These are phyloP conservation scores for Leptinotarsa defecta DNA, from an alignment of 1,140 invertebrate genomes.

Conservation along the genomic window DNA sequence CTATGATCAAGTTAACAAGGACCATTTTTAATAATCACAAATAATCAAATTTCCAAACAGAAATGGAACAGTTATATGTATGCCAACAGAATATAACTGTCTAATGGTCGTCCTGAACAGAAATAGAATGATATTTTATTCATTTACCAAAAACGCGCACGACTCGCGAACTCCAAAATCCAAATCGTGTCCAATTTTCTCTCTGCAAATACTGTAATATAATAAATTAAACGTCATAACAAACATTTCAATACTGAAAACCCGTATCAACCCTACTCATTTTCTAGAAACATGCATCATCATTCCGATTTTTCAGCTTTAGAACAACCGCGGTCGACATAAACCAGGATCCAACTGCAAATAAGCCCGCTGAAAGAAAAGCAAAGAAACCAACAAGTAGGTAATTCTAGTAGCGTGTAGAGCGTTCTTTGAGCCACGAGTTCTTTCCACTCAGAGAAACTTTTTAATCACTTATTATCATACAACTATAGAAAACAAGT, in stretches of 20 bases:
- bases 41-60: too few species aligned
- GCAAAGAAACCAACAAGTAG: constrained; percentile 5
- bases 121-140: too few species aligned
- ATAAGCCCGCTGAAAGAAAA: not conserved
- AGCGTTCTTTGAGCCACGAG: not conserved
- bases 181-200: not conserved
- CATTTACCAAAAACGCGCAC: too few species aligned
- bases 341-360: not conserved
- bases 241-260: not conserved
- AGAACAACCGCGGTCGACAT: not conserved
- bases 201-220: not conserved
- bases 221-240: not conserved
- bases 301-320: not conserved
- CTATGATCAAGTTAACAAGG: too few species aligned
- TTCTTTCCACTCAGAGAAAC: not conserved
- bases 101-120: too few species aligned
- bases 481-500: not conserved
- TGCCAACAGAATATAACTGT: too few species aligned
- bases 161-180: too few species aligned
- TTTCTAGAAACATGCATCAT: not conserved
- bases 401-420: not conserved
- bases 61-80: too few species aligned
- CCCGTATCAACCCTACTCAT: not conserved
- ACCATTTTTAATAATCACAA: too few species aligned
- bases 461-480: not conserved